phyloP scores from a whole-genome alignment of 2,888 invertebrate species.

The Stomorhina lunata region DNA sequence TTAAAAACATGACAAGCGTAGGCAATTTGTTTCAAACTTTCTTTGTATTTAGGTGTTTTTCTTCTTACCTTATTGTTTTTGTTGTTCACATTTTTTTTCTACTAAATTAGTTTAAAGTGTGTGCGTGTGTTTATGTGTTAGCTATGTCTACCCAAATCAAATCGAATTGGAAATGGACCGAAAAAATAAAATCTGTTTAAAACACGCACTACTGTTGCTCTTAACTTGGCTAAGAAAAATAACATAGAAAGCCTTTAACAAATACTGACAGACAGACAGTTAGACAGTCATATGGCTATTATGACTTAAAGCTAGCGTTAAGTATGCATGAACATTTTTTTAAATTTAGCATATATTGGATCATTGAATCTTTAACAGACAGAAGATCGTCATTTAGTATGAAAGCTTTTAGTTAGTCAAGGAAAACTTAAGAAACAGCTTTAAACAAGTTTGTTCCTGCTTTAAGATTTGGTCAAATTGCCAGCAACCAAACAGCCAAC shows the following conservation, averaged over 20 bases:
- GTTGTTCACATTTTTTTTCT: not conserved
- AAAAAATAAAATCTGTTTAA: conserved; percentile 38
- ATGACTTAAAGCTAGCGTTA: not conserved
- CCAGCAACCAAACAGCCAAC: conserved; percentile 39
- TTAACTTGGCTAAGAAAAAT: not conserved
- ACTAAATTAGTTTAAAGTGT: not conserved
- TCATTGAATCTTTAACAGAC: conserved; percentile 49
- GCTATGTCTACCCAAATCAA: conserved; percentile 58
- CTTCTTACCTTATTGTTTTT: not conserved
- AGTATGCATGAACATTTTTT: not conserved
- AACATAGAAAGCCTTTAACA: conserved; percentile 16
- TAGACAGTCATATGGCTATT: not conserved
- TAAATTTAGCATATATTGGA: conserved; percentile 15
- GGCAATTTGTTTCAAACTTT: conserved; percentile 71
- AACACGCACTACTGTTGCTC: conserved; percentile 50
- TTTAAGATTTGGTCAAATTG: conserved; percentile 23
- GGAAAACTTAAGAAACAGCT: conserved; percentile 19
- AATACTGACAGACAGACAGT: not conserved
- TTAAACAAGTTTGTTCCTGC: conserved; percentile 40
- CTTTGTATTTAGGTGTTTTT: conserved; percentile 39
- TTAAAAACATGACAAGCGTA: conserved; percentile 76
- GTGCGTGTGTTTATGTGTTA: conserved; percentile 15
- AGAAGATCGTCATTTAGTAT: conserved; percentile 47
- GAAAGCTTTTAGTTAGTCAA: conserved; percentile 3
- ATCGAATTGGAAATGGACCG: conserved; percentile 64